Conservation (phyloP, 2,888 invertebrate species). For the Creontiades dilutus region DNA sequence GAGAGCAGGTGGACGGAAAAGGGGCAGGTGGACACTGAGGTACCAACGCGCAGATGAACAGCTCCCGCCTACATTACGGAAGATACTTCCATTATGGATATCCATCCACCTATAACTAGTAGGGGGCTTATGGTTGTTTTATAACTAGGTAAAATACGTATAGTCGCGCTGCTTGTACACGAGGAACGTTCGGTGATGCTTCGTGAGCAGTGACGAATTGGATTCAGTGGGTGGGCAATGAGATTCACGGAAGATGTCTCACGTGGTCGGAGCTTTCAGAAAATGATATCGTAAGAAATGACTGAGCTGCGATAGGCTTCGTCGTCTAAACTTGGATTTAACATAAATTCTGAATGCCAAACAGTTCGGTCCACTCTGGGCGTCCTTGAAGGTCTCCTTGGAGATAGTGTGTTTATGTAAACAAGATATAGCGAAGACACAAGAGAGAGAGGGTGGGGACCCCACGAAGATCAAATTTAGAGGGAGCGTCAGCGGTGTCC, state of each 20-base stretch:
- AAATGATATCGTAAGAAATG: neutral
- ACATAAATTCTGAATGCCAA: constrained; percentile 26
- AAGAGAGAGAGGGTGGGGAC: neutral
- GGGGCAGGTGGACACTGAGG: neutral
- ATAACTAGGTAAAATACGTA: too few relatives aligned
- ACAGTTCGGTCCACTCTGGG: constrained; percentile 33
- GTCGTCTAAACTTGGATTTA: neutral
- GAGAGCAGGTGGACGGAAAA: constrained; percentile 5
- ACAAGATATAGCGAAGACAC: constrained; percentile 18
- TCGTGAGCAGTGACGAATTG: too few relatives aligned
- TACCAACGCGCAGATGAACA: neutral
- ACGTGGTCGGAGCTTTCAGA: too few relatives aligned
- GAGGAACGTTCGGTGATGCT: too few relatives aligned
- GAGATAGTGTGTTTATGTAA: constrained; percentile 44
- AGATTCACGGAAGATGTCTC: too few relatives aligned
- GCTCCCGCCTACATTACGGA: neutral
- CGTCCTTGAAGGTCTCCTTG: constrained; percentile 40
- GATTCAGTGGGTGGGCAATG: too few relatives aligned
- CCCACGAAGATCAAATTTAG: neutral
- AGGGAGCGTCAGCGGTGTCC: neutral
- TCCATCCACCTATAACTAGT: neutral
- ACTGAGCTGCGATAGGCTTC: neutral
- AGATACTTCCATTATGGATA: constrained; percentile 2
- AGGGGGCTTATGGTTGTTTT: neutral
- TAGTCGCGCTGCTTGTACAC: too few relatives aligned